These are phyloP conservation scores for Platalea minor DNA, from an alignment of 2,797 vertebrate species.

Conservation along the genomic window DNA sequence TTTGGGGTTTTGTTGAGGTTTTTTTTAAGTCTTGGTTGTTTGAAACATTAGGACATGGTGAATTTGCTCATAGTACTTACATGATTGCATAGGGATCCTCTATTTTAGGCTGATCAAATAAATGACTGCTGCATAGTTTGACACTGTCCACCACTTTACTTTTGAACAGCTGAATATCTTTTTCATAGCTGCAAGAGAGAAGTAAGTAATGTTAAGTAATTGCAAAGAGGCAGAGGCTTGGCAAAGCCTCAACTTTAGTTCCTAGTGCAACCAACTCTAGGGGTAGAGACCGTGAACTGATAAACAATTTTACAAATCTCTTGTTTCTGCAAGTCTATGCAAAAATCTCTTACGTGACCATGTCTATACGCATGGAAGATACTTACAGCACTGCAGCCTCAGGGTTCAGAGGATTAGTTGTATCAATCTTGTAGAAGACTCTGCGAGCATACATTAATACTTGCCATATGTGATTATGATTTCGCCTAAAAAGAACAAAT, in stretches of 20 bases:
- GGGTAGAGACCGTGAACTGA: not conserved
- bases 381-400: constrained; percentile 97
- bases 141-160: constrained; percentile 96
- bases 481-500: constrained; percentile 80
- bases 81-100: constrained; percentile 98
- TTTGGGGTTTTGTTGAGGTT: not conserved
- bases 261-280: not conserved
- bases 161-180: constrained; percentile 96
- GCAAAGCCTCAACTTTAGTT: not conserved
- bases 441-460: constrained; percentile 95
- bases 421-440: constrained; percentile 98
- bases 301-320: not conserved
- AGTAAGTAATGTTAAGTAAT: not conserved
- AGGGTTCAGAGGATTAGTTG: constrained; percentile 89
- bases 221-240: not conserved
- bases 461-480: constrained; percentile 99
- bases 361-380: not conserved
- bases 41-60: not conserved
- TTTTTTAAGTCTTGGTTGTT: not conserved
- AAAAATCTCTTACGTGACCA: not conserved
- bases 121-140: constrained; percentile 92
- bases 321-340: not conserved
- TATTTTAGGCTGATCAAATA: constrained; percentile 96
- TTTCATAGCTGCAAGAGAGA: constrained; percentile 85
- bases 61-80: constrained; percentile 68